phyloP scores from a whole-genome alignment of 2,888 invertebrate genomes.

The Watsonalla binaria region DNA sequence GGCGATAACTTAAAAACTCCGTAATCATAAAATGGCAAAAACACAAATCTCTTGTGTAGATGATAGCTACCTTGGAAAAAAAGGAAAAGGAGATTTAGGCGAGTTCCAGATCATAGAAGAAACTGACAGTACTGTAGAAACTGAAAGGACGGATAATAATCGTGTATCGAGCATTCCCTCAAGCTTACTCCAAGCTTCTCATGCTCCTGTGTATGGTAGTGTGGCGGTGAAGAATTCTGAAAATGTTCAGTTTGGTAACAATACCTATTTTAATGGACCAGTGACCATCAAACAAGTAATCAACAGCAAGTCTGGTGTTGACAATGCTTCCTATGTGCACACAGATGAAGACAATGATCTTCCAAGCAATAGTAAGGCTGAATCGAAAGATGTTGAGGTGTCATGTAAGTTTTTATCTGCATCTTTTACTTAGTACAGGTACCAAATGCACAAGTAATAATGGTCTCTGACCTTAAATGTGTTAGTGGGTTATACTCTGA shows the following conservation, averaged over 20 bases:
- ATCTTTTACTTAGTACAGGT: no score
- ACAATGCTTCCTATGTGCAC: conserved; percentile 49
- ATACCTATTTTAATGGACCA: conserved; percentile 87
- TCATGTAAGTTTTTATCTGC: conserved; percentile 13
- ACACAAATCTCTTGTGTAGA: conserved; percentile 19
- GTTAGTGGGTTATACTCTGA: not conserved
- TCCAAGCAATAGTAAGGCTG: conserved; percentile 7
- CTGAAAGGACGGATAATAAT: conserved; percentile 22
- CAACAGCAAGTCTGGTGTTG: conserved; percentile 59
- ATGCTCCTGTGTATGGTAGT: conserved; percentile 68
- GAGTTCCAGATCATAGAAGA: conserved; percentile 54
- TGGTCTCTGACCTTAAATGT: not conserved
- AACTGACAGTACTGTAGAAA: conserved; percentile 41
- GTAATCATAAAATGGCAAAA: conserved; percentile 36
- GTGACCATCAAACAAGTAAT: conserved; percentile 87
- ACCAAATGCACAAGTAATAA: no score
- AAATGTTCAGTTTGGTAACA: conserved; percentile 87
- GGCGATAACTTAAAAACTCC: no score
- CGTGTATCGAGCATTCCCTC: conserved; percentile 33
- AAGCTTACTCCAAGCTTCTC: conserved; percentile 33
- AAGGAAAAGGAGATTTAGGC: conserved; percentile 53
- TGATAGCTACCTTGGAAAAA: conserved; percentile 35
- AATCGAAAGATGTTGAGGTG: conserved; percentile 10
- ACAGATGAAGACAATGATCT: conserved; percentile 38
- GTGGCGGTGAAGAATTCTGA: conserved; percentile 83